These are phyloP conservation scores for Darevskia nairensis DNA, from an alignment of 2,797 vertebrate species.

Conservation along the genomic window DNA sequence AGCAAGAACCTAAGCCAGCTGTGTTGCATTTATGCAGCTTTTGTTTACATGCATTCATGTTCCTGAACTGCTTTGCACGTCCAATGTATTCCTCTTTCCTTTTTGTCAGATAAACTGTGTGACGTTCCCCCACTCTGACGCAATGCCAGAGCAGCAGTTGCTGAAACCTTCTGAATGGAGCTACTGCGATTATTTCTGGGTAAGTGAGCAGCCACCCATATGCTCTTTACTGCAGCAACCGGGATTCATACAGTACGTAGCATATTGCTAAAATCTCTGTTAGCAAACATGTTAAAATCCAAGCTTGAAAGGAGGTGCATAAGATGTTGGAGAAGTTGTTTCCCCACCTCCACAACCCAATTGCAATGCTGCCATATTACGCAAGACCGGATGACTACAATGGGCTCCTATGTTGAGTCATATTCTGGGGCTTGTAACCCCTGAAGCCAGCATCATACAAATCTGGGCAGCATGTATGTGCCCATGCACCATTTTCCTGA, in stretches of 20 bases:
- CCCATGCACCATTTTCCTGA: not conserved
- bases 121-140: slow-evolving; percentile 91
- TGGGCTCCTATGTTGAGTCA: not conserved
- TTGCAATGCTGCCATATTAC: not conserved
- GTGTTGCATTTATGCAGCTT: slow-evolving; percentile 33
- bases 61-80: slow-evolving; percentile 11
- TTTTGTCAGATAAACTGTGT: slow-evolving; percentile 90
- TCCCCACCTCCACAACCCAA: not conserved
- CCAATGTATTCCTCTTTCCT: slow-evolving; percentile 13
- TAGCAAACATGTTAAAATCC: slow-evolving; percentile 29
- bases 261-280: slow-evolving; percentile 40
- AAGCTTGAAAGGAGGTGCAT: not conserved
- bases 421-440: not conserved
- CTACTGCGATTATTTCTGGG: slow-evolving; percentile 99
- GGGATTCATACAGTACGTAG: slow-evolving; percentile 34
- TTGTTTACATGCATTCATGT: slow-evolving; percentile 23
- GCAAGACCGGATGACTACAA: not conserved
- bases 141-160: slow-evolving; percentile 92
- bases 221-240: slow-evolving; percentile 47
- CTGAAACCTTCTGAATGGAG: slow-evolving; percentile 97
- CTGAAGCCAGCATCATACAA: not conserved
- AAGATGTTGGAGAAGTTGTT: not conserved
- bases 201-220: slow-evolving; percentile 78
- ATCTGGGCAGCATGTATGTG: not conserved
- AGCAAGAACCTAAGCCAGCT: slow-evolving; percentile 28